These are phyloP conservation scores for Psittacula echo DNA, from an alignment of 2,797 vertebrate genomes.

Conservation along the genomic window DNA sequence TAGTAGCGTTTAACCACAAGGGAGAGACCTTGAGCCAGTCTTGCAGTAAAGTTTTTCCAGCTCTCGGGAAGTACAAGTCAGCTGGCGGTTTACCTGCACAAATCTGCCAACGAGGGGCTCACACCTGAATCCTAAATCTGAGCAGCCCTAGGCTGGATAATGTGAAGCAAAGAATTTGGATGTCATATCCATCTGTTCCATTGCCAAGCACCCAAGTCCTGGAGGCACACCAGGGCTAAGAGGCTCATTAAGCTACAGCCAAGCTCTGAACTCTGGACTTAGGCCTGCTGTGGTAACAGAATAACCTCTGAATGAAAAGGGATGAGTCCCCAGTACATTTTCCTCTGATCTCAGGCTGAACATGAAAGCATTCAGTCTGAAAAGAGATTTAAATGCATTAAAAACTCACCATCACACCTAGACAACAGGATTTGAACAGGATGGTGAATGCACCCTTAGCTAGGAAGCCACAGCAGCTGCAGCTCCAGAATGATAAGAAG, in stretches of 20 bases:
- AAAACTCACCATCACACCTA: not conserved
- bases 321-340: not conserved
- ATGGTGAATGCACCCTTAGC: not conserved
- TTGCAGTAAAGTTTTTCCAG: not conserved
- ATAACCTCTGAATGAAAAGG: not conserved
- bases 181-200: not conserved
- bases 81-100: not conserved
- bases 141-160: not conserved
- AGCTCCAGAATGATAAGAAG: not conserved
- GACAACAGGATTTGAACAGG: not conserved
- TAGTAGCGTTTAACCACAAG: slow-evolving; percentile 31
- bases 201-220: not conserved
- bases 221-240: not conserved
- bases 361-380: not conserved
- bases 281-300: not conserved
- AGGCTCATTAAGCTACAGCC: not conserved
- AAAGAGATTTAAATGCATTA: not conserved
- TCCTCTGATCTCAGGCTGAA: not conserved
- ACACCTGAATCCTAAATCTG: not conserved
- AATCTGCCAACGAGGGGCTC: not conserved
- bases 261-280: not conserved
- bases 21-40: slow-evolving; percentile 50
- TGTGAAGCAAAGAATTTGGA: not conserved
- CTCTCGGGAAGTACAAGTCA: slow-evolving; percentile 7
- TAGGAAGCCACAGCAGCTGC: not conserved